Percentiles rank a stretch among this genome's conserved stretches.
Conservation (phyloP, 2,113 vertebrate genomes). For the Grus americana region DNA sequence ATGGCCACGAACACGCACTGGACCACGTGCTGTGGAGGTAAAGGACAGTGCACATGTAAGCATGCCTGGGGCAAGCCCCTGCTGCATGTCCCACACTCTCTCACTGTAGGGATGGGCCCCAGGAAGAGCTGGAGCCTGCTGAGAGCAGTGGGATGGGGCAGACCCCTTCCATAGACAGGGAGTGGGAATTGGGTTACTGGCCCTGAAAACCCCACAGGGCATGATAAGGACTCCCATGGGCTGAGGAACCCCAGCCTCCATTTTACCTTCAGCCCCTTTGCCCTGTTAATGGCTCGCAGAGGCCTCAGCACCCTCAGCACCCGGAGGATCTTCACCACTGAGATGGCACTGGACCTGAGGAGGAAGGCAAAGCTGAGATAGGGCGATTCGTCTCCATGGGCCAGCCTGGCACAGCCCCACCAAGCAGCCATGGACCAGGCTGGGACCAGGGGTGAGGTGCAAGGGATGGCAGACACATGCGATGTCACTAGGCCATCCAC, state of each 20-base stretch:
- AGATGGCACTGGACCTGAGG: conserved; percentile 93
- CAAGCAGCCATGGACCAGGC: background rate
- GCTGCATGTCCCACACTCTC: background rate
- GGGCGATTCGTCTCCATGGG: background rate
- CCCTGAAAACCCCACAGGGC: background rate
- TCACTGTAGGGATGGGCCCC: background rate
- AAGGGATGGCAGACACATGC: background rate
- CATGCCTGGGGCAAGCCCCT: background rate
- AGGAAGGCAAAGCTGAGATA: background rate
- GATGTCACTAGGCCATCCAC: background rate
- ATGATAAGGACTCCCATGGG: accelerated
- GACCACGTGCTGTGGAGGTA: conserved; percentile 88
- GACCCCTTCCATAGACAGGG: background rate
- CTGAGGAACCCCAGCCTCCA: accelerated
- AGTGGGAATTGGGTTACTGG: background rate
- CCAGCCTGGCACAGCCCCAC: background rate
- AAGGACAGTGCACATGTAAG: background rate
- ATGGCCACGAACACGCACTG: conserved; percentile 98
- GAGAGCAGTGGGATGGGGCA: background rate
- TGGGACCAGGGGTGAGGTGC: background rate
- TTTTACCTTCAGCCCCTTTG: conserved; percentile 95
- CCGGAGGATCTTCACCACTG: conserved; percentile 97
- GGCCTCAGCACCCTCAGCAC: conserved; percentile 94
- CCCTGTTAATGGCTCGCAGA: conserved; percentile 95
- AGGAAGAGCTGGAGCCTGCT: background rate